phyloP scores from a whole-genome alignment of 2,888 invertebrate species.

The Oeneis ivallda region DNA sequence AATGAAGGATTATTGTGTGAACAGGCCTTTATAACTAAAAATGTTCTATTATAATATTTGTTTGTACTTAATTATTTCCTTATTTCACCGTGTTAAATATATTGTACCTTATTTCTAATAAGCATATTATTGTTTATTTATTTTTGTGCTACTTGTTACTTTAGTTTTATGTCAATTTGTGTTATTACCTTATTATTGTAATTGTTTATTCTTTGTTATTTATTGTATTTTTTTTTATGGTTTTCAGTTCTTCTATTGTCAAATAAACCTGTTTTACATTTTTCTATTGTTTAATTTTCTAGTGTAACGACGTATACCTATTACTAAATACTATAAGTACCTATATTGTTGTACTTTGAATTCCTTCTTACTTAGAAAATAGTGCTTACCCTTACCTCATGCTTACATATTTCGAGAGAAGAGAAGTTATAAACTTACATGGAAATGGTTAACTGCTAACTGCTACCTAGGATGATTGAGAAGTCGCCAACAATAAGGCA shows the following conservation, averaged over 20 bases:
- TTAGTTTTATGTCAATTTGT: background rate
- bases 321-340: background rate
- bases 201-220: background rate
- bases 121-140: background rate
- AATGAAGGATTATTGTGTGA: too few relatives aligned
- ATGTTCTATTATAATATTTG: background rate
- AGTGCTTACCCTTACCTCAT: too few relatives aligned
- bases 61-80: background rate
- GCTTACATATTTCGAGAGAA: too few relatives aligned
- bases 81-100: background rate
- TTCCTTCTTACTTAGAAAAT: too few relatives aligned
- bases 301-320: background rate
- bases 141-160: background rate
- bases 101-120: background rate
- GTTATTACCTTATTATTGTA: background rate
- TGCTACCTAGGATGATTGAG: too few relatives aligned
- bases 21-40: too few relatives aligned
- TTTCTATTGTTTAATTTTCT: constrained; percentile 1
- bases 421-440: too few relatives aligned
- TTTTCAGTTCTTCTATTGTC: background rate
- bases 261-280: background rate
- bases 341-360: too few relatives aligned
- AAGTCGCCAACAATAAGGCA: too few relatives aligned
- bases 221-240: background rate
- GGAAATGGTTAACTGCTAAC: too few relatives aligned